These are phyloP conservation scores for Cyaniris semiargus DNA, from an alignment of 2,888 invertebrate genomes.

Conservation along the genomic window DNA sequence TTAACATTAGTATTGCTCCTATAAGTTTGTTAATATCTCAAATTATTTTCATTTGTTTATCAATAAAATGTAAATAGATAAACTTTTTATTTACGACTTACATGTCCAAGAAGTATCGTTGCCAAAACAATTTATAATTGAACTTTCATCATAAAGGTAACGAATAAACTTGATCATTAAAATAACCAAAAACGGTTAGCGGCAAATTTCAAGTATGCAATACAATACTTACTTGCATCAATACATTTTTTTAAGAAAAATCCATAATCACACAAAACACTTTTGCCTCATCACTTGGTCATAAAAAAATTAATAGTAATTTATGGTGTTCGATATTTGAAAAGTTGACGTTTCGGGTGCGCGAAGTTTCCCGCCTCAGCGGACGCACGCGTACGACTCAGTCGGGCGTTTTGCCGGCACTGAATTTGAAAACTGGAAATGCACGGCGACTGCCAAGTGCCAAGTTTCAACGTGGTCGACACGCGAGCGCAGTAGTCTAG, in stretches of 20 bases:
- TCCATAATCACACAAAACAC: slow-evolving; percentile 25
- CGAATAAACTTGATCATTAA: background rate
- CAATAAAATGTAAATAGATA: background rate
- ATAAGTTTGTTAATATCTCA: background rate
- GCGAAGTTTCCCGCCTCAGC: slow-evolving; percentile 19
- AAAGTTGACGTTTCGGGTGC: slow-evolving; percentile 16
- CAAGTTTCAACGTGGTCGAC: slow-evolving; percentile 31
- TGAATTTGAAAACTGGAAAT: slow-evolving; percentile 32
- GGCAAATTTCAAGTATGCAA: background rate
- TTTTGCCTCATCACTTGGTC: background rate
- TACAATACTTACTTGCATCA: slow-evolving; percentile 13
- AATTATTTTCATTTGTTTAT: background rate
- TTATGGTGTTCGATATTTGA: background rate
- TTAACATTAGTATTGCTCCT: no score
- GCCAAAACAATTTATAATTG: slow-evolving; percentile 2
- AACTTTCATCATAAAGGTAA: background rate
- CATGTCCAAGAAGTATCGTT: background rate
- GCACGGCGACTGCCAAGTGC: slow-evolving; percentile 29
- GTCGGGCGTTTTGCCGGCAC: slow-evolving; percentile 27
- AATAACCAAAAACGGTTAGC: background rate
- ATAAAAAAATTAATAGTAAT: background rate
- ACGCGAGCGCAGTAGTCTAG: slow-evolving; percentile 14
- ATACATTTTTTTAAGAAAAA: slow-evolving; percentile 1
- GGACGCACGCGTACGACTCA: slow-evolving; percentile 4
- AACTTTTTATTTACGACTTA: background rate